Conservation (phyloP, 2,888 invertebrate species). For the Galerucella calmariensis region DNA sequence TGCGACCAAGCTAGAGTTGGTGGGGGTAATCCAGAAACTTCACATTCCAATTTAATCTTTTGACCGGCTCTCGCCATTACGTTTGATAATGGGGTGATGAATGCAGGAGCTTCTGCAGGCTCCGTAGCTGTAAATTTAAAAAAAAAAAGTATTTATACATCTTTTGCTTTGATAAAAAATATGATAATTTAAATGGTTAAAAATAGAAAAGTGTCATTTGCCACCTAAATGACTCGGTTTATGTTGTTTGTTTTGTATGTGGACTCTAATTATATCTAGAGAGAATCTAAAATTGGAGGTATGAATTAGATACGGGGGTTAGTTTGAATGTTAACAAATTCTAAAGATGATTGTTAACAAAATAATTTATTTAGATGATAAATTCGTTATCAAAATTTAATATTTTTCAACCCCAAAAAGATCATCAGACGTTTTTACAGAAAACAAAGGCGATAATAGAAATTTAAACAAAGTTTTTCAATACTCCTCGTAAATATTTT, state of each 20-base stretch:
- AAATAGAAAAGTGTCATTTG: conserved; percentile 18
- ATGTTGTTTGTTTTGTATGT: conserved; percentile 2
- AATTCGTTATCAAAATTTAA: no score
- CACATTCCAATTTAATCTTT: conserved; percentile 77
- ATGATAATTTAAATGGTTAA: conserved; percentile 1
- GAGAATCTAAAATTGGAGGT: conserved; percentile 7
- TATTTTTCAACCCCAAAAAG: no score
- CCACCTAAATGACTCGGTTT: not conserved
- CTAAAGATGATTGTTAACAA: no score
- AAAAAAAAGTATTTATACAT: conserved; percentile 6
- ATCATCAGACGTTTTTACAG: no score
- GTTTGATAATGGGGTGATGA: conserved; percentile 73
- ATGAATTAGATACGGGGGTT: not conserved
- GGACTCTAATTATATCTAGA: conserved; percentile 8
- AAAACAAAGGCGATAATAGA: no score
- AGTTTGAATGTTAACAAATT: no score
- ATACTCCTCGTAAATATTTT: no score
- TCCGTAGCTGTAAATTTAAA: conserved; percentile 66
- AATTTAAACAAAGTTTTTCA: no score
- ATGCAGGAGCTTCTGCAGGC: conserved; percentile 72
- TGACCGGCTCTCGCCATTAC: conserved; percentile 80
- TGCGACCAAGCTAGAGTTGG: conserved; percentile 76
- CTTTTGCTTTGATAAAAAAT: not conserved
- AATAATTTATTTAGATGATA: no score
- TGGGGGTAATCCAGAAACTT: conserved; percentile 73